These are phyloP conservation scores for Glareola pratincola DNA, from an alignment of 2,113 vertebrate genomes.

Conservation along the genomic window DNA sequence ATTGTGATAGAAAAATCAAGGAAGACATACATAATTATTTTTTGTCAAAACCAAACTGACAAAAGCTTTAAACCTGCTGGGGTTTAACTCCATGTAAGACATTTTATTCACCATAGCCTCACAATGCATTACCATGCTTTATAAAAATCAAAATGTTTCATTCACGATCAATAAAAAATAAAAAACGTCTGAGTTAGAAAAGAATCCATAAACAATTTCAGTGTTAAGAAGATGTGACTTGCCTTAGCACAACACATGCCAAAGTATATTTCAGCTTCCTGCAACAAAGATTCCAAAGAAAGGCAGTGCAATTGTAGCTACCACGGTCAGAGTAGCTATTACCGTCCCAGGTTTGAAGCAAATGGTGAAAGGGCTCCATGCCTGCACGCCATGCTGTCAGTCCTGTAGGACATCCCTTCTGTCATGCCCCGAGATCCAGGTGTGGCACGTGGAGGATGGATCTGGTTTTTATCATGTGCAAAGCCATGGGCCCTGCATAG, in stretches of 20 bases:
- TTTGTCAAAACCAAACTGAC: slow-evolving; percentile 34
- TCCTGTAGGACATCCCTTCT: background rate
- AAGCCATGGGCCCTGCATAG: rapidly evolving
- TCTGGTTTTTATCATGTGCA: background rate
- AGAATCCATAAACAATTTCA: background rate
- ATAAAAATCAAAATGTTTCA: slow-evolving; percentile 23
- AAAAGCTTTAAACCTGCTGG: slow-evolving; percentile 29
- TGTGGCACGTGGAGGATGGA: background rate
- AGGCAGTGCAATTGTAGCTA: background rate
- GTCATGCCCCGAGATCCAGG: background rate
- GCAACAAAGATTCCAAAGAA: background rate
- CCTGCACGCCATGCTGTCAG: rapidly evolving
- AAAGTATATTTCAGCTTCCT: background rate
- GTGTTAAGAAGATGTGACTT: background rate
- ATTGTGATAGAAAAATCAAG: slow-evolving; percentile 28
- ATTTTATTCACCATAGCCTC: background rate
- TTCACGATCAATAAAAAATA: background rate
- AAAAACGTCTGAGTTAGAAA: background rate
- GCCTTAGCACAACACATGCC: background rate
- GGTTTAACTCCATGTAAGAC: slow-evolving; percentile 11
- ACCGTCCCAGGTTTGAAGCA: background rate
- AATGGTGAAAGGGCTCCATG: background rate
- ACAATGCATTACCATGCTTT: background rate
- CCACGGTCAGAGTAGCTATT: background rate
- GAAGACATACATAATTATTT: slow-evolving; percentile 45